Evolutionary conservation across 2,888 invertebrate genomes (phyloP), one percentile per base, ranked within the genome.

Genomic region (Elegia similella): DNA sequence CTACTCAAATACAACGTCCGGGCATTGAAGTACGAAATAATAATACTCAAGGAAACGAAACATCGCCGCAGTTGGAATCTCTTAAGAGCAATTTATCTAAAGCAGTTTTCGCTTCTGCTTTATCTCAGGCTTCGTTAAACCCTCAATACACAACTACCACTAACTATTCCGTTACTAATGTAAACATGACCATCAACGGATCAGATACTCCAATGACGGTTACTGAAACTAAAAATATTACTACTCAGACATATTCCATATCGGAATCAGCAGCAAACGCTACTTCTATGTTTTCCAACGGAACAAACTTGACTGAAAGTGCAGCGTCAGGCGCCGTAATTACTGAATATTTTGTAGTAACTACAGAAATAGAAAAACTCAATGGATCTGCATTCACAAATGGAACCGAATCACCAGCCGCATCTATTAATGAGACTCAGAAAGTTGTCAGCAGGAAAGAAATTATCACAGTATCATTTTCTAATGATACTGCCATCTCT

Each of bases 391-490:
- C 1, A 16, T 44, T 10, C 30, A 17, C 7, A 10, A 44, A 17
- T 15, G 13, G 7, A 13, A 30, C 48, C n/a, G n/a, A n/a, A n/a
- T n/a, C n/a, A n/a, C n/a, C n/a, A 53, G 6, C 29, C 7, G 12
- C 6, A 13, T 6, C 17, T 12, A 43, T 54, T 8, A 43, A 43
- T 29, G 54, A 43, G 12, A 44, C 44, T 2, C 32, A 16, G 30
- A 43, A 30, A 30, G 15, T 44, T 44, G 44, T 16, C 8, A 54
- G 44, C 30, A 17, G 29, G 7, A 8, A 54, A 15, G 44, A 44
- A 43, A 32, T 30, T 7, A 13, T 32, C 15, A 54, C 16, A 12
- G 44, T 44, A 32, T 29, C 54, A 15, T 52, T 52, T 42, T 52
- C 52, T 12, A 52, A 52, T 17, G 16, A 7, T 17, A 42, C 38